Base-by-base conservation (phyloP, 2,797 vertebrate species). In the Tapera naevia region DNA sequence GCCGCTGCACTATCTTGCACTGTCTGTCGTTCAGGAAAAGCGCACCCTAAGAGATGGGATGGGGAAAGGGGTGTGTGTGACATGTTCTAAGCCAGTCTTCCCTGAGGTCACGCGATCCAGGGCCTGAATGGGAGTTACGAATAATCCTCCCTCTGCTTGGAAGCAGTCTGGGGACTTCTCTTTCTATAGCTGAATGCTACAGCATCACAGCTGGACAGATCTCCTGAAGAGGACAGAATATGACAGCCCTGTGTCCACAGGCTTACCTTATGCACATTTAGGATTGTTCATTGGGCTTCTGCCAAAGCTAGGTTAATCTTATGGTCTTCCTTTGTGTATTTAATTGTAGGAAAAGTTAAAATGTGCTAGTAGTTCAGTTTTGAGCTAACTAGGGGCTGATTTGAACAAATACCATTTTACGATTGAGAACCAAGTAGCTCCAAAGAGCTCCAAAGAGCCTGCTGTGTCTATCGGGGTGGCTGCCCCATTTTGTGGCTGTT, bases 1-100 rank as follows among this genome's bases (percentile, higher is more conserved):
- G 98, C 75, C 99, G 97, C 96, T 99, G 98, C 46, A 98, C 73
- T 22, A 99, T 98, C 35, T 96, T 98, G 83, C 99, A 99, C 19
- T 64, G 96, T 37, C 97, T 97, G 3, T 97, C 95, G 1, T 99
- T 99, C 33, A 99, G 94, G 71, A 98, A 98, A 82, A 99, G 97
- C 1, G 98, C 97, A 0, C 99, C 99, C 99, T 99, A 78, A 5
- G 25, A 53, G n/a, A 58, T 1, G 28, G 13, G 28, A 32, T 54
- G 48, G 35, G 39, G 19, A 79, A 24, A 86, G 50, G 5, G 18
- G 12, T 2, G 13, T 1, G 7, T 1, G 7, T 28, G 57, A 79
- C 41, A 28, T 24, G 15, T 39, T 32, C 7, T 28, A 30, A 73
- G 7, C 14, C 2, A 27, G 37, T 69, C 16, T 60, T 76, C 15